These are phyloP conservation scores for Trachurus trachurus DNA, from an alignment of 2,797 vertebrate species.

Conservation along the genomic window DNA sequence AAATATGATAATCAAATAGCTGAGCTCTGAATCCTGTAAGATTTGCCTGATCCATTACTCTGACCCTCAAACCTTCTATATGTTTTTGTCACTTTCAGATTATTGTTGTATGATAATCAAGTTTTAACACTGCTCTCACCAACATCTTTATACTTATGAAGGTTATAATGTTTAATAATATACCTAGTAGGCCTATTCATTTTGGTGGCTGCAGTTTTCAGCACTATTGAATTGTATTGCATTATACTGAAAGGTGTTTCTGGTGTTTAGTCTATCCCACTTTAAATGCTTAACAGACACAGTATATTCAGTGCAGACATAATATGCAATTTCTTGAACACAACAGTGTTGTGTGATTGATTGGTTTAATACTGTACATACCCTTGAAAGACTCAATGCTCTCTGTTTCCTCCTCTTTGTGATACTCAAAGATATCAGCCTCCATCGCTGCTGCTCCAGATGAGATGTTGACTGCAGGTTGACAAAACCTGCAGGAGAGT, in stretches of 20 bases:
- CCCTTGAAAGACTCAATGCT: slow-evolving; percentile 61
- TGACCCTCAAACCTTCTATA: not conserved
- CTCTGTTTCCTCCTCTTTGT: slow-evolving; percentile 49
- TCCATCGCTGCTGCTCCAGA: slow-evolving; percentile 71
- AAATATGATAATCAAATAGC: not conserved
- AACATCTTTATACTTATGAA: not conserved
- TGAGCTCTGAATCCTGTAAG: not conserved
- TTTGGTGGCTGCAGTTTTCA: not conserved
- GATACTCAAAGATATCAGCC: slow-evolving; percentile 45
- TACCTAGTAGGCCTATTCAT: too few relatives aligned
- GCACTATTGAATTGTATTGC: not conserved
- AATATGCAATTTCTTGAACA: not conserved
- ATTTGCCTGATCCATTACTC: not conserved
- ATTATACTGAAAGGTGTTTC: not conserved
- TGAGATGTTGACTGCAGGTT: slow-evolving; percentile 14
- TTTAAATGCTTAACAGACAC: not conserved
- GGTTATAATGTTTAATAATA: not conserved
- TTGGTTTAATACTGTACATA: slow-evolving; percentile 44
- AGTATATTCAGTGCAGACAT: not conserved
- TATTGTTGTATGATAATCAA: not conserved
- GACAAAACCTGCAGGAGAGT: slow-evolving; percentile 36
- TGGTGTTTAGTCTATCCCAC: not conserved
- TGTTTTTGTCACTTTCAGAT: not conserved
- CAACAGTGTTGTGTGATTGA: not conserved
- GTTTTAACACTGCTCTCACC: not conserved